Evolutionary conservation across 2,113 vertebrate species (phyloP), one percentile per base, ranked within the genome.

Genomic region (Saimiri boliviensis): DNA sequence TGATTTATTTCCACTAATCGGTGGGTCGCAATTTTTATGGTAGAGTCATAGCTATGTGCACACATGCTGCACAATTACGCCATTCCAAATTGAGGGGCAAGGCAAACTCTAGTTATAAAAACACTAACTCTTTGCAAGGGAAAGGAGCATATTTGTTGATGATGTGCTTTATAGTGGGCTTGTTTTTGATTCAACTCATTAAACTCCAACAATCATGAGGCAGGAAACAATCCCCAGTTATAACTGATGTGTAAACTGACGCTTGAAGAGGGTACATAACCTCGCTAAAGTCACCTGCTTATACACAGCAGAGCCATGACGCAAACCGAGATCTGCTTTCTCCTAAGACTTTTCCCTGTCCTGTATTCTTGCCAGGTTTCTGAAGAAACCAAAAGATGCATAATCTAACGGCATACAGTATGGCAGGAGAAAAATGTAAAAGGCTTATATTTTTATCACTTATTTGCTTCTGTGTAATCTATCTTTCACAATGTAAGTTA

Each of bases 401-500:
- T 37, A 81, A 87, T 52, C 35, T 71, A 88, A 58, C 42, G 8
- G 12, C 47, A 87, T 17, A 87, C 2, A 89, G 70, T 25, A 91
- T 40, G 84, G 92, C 88, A 90, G 71, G 35, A 81, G 76, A 83
- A 80, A 95, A 93, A 95, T 71, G 66, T 42, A 85, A 95, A 94
- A 68, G 91, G 70, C 79, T 92, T 81, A 7, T 74, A 95, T 93
- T 96, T 92, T 91, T 60, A 96, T 54, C 82, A 89, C 52, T 81
- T 30, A 40, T 88, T 91, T 93, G 79, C 68, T 89, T 95, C 54
- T 54, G 66, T 82, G 74, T 95, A 96, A 86, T 93, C 86, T 93
- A 74, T 91, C 91, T 95, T 95, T 91, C 73, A 80, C 19, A 86
- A 56, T 68, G 8, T 47, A 96, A 73, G 60, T 86, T 96, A 97